Conservation (phyloP, 2,797 vertebrate species). For the Tapera naevia region DNA sequence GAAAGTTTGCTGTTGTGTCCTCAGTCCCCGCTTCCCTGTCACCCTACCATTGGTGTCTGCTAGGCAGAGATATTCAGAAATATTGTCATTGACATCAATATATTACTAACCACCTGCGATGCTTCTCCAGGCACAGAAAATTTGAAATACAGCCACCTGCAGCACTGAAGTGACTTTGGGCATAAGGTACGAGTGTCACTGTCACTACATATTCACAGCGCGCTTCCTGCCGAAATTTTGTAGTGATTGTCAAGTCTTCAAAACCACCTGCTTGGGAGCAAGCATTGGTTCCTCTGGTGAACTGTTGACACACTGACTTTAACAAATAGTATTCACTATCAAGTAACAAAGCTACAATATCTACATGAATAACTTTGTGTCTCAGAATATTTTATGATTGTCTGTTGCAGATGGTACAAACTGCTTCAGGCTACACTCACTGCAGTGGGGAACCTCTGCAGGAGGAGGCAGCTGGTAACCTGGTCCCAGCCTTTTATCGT, state of each 20-base stretch:
- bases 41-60: neutral
- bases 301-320: neutral
- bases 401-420: neutral
- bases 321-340: neutral
- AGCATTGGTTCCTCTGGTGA: neutral
- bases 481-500: neutral
- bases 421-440: neutral
- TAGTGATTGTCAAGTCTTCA: neutral
- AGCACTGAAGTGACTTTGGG: neutral
- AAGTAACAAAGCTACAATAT: neutral
- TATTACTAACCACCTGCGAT: fast-evolving
- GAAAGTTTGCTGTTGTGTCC: neutral
- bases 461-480: neutral
- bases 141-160: neutral
- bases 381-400: neutral
- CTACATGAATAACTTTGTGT: neutral
- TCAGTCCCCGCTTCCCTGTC: neutral
- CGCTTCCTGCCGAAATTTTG: neutral
- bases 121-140: neutral
- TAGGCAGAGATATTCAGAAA: neutral
- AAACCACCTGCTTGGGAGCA: neutral
- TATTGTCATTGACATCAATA: neutral
- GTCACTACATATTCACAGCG: no score
- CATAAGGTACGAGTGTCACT: neutral
- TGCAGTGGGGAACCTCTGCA: neutral